Percentiles rank a stretch among this genome's conserved stretches.
Conservation (phyloP, 2,888 invertebrate genomes). For the Agriopis marginaria region DNA sequence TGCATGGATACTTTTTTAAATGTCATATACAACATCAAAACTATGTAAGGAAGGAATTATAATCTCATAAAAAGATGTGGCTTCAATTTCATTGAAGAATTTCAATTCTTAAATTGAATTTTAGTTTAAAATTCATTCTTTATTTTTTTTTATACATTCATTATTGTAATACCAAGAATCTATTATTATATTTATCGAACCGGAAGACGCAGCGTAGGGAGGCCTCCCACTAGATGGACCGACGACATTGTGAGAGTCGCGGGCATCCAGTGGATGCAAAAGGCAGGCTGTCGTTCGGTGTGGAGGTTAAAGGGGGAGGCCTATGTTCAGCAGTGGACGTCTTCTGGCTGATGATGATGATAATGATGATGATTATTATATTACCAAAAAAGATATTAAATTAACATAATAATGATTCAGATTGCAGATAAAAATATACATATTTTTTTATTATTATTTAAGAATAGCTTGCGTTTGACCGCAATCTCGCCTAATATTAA, state of each 20-base stretch:
- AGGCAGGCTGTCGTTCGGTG: too few relatives aligned
- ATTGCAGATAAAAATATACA: neutral
- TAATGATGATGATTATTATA: too few relatives aligned
- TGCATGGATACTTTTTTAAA: too few relatives aligned
- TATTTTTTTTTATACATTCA: neutral
- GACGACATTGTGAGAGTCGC: too few relatives aligned
- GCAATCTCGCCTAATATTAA: too few relatives aligned
- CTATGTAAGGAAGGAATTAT: neutral
- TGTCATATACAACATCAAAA: neutral
- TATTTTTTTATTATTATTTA: neutral
- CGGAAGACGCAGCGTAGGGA: too few relatives aligned
- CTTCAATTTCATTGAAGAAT: slow-evolving; percentile 27
- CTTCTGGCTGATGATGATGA: too few relatives aligned
- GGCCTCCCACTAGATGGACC: too few relatives aligned
- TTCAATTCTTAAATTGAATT: neutral
- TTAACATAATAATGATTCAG: neutral
- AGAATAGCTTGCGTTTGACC: neutral
- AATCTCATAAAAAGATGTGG: neutral
- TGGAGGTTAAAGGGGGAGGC: too few relatives aligned
- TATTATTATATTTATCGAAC: too few relatives aligned
- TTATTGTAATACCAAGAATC: neutral
- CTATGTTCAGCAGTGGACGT: too few relatives aligned
- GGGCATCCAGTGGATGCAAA: too few relatives aligned
- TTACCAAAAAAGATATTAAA: neutral
- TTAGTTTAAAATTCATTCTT: neutral